A percentile compares a stretch with the other conserved stretches of the same genome.
Evolutionary conservation across 2,113 vertebrate genomes (phyloP).

Genomic region (Noctilio leporinus): DNA sequence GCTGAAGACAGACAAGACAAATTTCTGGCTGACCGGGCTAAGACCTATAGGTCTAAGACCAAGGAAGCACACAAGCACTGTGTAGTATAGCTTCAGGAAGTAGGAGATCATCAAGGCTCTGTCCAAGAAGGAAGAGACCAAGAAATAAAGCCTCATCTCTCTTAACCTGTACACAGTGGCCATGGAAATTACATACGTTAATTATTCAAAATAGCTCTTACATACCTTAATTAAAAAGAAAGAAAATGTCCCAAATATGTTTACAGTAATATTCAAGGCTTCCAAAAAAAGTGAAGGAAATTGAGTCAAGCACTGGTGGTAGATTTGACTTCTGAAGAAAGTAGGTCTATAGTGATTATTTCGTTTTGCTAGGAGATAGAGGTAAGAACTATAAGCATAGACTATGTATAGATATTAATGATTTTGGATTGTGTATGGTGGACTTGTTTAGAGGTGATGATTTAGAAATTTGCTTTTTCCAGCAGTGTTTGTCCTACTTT

Average conservation of each 20-base stretch:
- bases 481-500: constrained; percentile 20
- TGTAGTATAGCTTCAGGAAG: neutral
- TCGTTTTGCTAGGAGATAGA: neutral
- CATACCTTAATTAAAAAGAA: neutral
- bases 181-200: neutral
- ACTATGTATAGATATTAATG: neutral
- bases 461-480: constrained; percentile 11
- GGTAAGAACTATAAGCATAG: neutral
- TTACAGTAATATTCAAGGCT: neutral
- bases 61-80: neutral
- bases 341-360: neutral
- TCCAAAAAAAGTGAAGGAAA: constrained; percentile 5
- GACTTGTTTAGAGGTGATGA: constrained; percentile 6
- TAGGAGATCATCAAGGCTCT: neutral
- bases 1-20: constrained; percentile 97
- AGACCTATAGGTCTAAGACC: neutral
- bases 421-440: constrained; percentile 11
- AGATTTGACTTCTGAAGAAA: constrained; percentile 1
- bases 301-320: neutral
- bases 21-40: constrained; percentile 81
- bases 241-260: neutral
- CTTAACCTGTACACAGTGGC: neutral
- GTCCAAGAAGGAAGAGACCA: neutral
- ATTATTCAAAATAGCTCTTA: neutral
- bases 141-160: neutral